Conservation (phyloP, 1,140 invertebrate genomes). For the Aphelenchoides fujianensis region DNA sequence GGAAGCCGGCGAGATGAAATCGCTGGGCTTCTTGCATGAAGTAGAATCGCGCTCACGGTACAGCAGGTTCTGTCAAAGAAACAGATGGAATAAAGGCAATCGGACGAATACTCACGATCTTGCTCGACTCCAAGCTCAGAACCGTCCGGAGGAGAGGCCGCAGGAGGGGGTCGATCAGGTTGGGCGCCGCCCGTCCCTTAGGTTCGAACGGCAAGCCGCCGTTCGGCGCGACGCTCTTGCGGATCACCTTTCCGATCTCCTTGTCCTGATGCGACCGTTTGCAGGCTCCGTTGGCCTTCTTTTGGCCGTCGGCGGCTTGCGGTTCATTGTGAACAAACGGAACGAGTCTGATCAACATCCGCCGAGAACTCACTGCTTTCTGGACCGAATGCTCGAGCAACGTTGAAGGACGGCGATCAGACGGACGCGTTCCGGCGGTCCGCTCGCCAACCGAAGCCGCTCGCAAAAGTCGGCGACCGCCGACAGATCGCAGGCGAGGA, state of each 20-base stretch:
- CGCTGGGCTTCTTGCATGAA: not conserved
- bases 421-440: not conserved
- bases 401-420: not conserved
- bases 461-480: not conserved
- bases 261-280: not conserved
- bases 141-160: not conserved
- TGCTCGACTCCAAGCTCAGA: not conserved
- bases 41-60: not conserved
- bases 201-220: too few species aligned
- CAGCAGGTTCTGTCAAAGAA: not conserved
- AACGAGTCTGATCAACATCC: too few species aligned
- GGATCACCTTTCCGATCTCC: conserved; percentile 8
- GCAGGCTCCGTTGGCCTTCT: too few species aligned
- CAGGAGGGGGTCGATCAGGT: not conserved
- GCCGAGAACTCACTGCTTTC: not conserved
- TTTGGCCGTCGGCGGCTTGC: too few species aligned
- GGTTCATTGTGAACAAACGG: too few species aligned
- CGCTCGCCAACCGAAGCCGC: not conserved
- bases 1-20: not conserved
- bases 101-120: not conserved
- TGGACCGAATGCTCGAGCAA: not conserved
- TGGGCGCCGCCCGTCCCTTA: too few species aligned
- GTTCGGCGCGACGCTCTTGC: not conserved
- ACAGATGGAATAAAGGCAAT: not conserved
- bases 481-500: not conserved